These are phyloP conservation scores for Capitulum mitella DNA, from an alignment of 2,888 invertebrate genomes.

Conservation along the genomic window DNA sequence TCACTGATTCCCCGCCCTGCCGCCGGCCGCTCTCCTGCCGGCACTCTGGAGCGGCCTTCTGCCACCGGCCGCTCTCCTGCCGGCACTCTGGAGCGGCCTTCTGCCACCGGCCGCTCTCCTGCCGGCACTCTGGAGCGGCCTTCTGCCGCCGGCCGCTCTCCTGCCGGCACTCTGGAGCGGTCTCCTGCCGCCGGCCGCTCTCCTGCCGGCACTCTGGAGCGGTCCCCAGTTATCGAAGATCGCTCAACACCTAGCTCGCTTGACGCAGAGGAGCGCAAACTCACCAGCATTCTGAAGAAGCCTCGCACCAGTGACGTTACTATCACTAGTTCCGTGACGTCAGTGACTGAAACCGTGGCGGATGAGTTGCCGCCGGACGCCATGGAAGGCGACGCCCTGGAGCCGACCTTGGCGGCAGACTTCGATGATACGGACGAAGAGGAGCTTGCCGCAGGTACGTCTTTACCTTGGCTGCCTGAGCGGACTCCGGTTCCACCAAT, in stretches of 20 bases:
- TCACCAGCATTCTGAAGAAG: conserved; percentile 15
- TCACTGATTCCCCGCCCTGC: neutral
- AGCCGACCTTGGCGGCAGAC: neutral
- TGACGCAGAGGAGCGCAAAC: neutral
- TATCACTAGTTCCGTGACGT: neutral
- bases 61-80: neutral
- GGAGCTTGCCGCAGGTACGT: neutral
- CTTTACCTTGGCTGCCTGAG: neutral
- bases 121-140: neutral
- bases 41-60: neutral
- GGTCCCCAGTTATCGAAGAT: neutral
- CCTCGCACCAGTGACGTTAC: neutral
- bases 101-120: neutral
- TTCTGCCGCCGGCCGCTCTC: neutral
- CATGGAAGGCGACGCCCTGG: neutral
- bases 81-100: neutral
- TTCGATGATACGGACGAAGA: neutral
- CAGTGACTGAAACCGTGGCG: neutral
- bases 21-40: neutral
- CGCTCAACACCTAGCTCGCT: neutral
- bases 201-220: neutral
- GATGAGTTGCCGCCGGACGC: neutral
- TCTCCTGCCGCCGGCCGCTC: neutral
- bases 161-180: neutral
- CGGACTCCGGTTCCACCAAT: no score